These are phyloP conservation scores for Leucophenga montana DNA, from an alignment of 2,888 invertebrate species.

Conservation along the genomic window DNA sequence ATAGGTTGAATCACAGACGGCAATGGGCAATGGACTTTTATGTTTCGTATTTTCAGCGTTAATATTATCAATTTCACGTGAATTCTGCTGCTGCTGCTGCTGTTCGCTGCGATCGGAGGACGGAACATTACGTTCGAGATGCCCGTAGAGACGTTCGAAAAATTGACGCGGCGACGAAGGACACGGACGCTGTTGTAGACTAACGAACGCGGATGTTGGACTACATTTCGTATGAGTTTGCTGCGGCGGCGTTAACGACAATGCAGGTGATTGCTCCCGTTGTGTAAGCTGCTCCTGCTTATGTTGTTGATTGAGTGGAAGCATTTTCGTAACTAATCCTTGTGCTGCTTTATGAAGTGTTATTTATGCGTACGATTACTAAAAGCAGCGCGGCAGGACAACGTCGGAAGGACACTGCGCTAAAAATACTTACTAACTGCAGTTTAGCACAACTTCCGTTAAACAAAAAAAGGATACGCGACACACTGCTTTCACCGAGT, in stretches of 20 bases:
- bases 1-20: conserved; percentile 61
- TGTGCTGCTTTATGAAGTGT: not conserved
- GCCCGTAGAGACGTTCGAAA: conserved; percentile 86
- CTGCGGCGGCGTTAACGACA: conserved; percentile 20
- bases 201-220: conserved; percentile 22
- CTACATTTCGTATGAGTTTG: not conserved
- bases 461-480: too few relatives aligned
- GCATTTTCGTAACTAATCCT: conserved; percentile 41
- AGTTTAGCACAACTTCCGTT: not conserved
- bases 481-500: too few relatives aligned
- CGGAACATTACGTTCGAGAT: conserved; percentile 75
- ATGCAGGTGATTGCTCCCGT: conserved; percentile 31
- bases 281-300: conserved; percentile 19
- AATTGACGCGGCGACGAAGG: conserved; percentile 87
- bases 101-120: not conserved
- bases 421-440: not conserved
- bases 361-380: not conserved
- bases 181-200: conserved; percentile 60
- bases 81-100: conserved; percentile 32
- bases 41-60: conserved; percentile 48
- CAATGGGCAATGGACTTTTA: conserved; percentile 33
- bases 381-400: conserved; percentile 3
- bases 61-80: conserved; percentile 56
- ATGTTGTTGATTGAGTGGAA: conserved; percentile 41
- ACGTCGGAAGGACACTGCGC: conserved; percentile 7